Percentiles rank a stretch among this genome's conserved stretches.
These are phyloP conservation scores for Tenthredo scrophulariae DNA, from an alignment of 2,888 invertebrate species.

Conservation along the genomic window DNA sequence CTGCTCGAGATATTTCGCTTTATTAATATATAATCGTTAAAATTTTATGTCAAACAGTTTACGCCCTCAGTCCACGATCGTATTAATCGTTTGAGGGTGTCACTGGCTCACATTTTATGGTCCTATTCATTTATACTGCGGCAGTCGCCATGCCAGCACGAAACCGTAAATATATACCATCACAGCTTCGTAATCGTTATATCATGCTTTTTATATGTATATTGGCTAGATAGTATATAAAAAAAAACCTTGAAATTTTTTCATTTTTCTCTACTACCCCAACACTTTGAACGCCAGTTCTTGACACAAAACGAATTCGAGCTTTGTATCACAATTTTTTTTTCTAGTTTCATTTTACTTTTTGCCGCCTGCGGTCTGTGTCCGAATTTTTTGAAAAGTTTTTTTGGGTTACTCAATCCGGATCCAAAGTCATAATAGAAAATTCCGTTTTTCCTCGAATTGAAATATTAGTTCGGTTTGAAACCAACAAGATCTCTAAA, in stretches of 20 bases:
- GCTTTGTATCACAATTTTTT: no score
- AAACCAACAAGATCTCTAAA: no score
- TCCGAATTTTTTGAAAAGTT: no score
- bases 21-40: conserved; percentile 45
- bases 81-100: conserved; percentile 52
- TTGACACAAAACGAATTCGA: no score
- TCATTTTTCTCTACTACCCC: not conserved
- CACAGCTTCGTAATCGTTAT: not conserved
- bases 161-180: conserved; percentile 6
- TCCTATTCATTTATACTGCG: conserved; percentile 46
- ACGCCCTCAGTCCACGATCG: conserved; percentile 19
- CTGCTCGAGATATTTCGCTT: conserved; percentile 9
- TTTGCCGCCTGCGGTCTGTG: no score
- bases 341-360: no score
- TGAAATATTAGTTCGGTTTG: no score
- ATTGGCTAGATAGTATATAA: not conserved
- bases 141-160: not conserved
- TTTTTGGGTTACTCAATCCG: no score
- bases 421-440: no score
- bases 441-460: no score
- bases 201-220: not conserved
- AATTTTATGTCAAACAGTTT: conserved; percentile 33
- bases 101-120: conserved; percentile 45
- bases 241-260: not conserved
- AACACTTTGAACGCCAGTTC: no score